Percentiles rank a stretch among this genome's conserved stretches.
These are phyloP conservation scores for Acrobasis repandana DNA, from an alignment of 2,888 invertebrate species.

Conservation along the genomic window DNA sequence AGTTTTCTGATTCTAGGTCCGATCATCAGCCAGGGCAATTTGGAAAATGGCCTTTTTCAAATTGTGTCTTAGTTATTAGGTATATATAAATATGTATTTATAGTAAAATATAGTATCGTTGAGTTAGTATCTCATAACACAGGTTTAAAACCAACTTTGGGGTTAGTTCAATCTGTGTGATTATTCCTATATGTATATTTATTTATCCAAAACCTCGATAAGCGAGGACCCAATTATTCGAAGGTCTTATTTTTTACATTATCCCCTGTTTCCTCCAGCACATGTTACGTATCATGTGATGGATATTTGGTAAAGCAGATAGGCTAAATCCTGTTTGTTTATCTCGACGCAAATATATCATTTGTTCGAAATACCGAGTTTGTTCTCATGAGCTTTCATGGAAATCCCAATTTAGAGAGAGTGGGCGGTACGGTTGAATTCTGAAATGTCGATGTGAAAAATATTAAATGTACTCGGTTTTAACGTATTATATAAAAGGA, in stretches of 20 bases:
- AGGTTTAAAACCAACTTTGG: too few species aligned
- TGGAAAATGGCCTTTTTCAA: too few species aligned
- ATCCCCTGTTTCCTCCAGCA: not conserved
- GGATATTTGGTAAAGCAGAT: constrained; percentile 9
- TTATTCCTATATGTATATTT: too few species aligned
- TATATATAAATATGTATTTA: too few species aligned
- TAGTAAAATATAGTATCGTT: too few species aligned
- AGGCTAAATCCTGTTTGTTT: constrained; percentile 11
- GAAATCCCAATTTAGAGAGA: constrained; percentile 4
- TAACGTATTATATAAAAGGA: not conserved
- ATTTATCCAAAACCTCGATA: too few species aligned
- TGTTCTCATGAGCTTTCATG: not conserved
- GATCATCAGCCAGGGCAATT: too few species aligned
- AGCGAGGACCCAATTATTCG: not conserved
- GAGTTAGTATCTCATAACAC: too few species aligned
- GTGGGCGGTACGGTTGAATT: not conserved
- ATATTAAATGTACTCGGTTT: not conserved
- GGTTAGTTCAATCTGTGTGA: too few species aligned
- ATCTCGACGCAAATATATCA: constrained; percentile 3
- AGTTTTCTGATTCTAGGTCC: too few species aligned
- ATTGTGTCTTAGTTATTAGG: too few species aligned
- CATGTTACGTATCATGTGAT: not conserved
- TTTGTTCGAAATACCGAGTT: constrained; percentile 5
- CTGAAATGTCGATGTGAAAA: not conserved
- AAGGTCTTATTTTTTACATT: not conserved